Conservation (phyloP, 2,888 invertebrate species). For the Idaea aversata region DNA sequence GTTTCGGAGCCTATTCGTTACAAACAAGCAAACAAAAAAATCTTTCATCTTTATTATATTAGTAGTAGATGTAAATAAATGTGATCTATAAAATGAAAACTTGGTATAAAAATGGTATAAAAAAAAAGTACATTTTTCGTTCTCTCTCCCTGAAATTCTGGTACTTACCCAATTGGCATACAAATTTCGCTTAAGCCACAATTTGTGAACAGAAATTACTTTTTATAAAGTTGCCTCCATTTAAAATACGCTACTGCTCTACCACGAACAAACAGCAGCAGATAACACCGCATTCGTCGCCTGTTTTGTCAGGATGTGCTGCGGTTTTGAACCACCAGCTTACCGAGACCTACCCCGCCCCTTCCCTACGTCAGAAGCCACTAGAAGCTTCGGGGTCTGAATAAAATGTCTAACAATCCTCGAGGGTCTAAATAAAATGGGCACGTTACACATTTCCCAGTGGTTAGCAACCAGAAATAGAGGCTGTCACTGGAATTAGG, state of each 20-base stretch:
- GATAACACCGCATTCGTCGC: conserved; percentile 25
- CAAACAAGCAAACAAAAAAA: too few relatives aligned
- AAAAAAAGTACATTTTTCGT: conserved; percentile 6
- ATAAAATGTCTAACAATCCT: conserved; percentile 12
- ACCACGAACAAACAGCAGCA: conserved; percentile 11
- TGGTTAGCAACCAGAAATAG: conserved; percentile 25
- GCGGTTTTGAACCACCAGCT: conserved; percentile 35
- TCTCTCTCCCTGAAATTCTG: background rate
- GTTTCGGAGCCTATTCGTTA: too few relatives aligned
- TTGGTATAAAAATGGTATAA: background rate
- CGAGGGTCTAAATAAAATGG: conserved; percentile 33
- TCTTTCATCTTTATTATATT: too few relatives aligned
- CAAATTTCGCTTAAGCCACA: background rate
- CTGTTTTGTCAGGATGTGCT: conserved; percentile 34
- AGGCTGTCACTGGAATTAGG: conserved; percentile 27
- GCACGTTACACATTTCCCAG: conserved; percentile 22
- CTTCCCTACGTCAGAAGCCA: conserved; percentile 7
- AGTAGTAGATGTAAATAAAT: too few relatives aligned
- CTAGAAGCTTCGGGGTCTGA: conserved; percentile 11
- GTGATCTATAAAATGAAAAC: too few relatives aligned
- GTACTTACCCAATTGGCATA: background rate
- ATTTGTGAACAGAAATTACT: background rate
- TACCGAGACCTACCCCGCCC: conserved; percentile 16
- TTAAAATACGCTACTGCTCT: conserved; percentile 4
- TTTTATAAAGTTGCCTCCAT: background rate